Evolutionary conservation across 2,888 invertebrate genomes (phyloP), one percentile per base, ranked within the genome.

Genomic region (Aphodius sticticus): DNA sequence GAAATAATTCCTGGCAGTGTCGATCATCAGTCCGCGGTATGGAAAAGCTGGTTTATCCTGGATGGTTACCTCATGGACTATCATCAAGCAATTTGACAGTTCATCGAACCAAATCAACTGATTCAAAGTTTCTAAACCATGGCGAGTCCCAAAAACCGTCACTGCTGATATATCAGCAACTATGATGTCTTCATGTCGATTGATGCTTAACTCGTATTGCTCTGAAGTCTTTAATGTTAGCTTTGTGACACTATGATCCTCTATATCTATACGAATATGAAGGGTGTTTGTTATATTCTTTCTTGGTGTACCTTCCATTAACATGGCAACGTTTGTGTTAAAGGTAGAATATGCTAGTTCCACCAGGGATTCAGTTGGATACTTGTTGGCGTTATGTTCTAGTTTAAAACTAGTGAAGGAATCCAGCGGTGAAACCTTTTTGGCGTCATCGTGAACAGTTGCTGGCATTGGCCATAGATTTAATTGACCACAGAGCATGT

Each of bases 1-100:
- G 84, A 97, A 94, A 88, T 93, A 98, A 88, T 97, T 97, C 53
- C 98, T 91, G 0, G 97, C 95, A 0, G 98, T 96, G 86, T 98
- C 98, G 74, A 98, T 89, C 87, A 97, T 92, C 0, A 98, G 88
- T 2, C 98, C 97, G 75, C 98, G 92, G 88, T 96, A 96, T 0
- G 91, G 87, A 86, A 94, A 95, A 53, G 93, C 91, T 0, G 98
- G 98, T 38, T 92, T 92, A 88, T 98, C 98, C 76, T 92, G 90
- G 2, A 95, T 90, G 5, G 90, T 88, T 0, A 93, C 92, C 74
- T 92, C 92, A 78, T 93, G 92, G 0, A 95, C 87, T 12, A 92
- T 91, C 16, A 93, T 90, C 69, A 95, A 88, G 0, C 92, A 88
- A 6, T 91, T 91, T 37, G 90, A 90, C 6, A 69, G n/a, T 12